phyloP scores from a whole-genome alignment of 1,140 invertebrate genomes.

The Orussus abietinus region DNA sequence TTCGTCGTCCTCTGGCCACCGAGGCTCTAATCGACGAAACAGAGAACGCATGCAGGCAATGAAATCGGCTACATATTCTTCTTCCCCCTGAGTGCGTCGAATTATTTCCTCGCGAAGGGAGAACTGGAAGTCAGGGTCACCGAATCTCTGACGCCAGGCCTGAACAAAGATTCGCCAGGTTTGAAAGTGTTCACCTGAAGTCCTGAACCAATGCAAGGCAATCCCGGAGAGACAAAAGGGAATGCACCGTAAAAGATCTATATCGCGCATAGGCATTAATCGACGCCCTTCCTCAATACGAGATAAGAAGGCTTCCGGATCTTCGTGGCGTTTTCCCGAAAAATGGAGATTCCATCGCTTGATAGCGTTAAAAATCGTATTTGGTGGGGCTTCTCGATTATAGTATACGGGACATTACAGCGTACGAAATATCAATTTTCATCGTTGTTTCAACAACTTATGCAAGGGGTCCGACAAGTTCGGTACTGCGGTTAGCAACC shows the following conservation, averaged over 20 bases:
- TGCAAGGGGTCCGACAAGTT: too few species aligned
- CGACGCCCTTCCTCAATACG: conserved; percentile 1
- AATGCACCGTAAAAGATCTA: neutral
- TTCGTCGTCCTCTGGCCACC: neutral
- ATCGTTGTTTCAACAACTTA: too few species aligned
- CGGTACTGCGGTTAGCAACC: too few species aligned
- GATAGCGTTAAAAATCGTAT: too few species aligned
- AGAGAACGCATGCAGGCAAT: conserved; percentile 1
- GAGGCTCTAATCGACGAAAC: conserved; percentile 1
- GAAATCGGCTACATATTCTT: conserved; percentile 2
- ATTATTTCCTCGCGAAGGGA: conserved; percentile 3
- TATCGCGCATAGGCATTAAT: neutral
- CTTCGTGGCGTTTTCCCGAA: conserved; percentile 3
- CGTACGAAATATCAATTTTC: too few species aligned
- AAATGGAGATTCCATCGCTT: conserved; percentile 5
- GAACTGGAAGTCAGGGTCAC: conserved; percentile 3
- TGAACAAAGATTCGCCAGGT: neutral
- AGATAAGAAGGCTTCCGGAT: conserved; percentile 1
- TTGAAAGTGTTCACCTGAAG: neutral
- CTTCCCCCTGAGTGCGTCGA: conserved; percentile 7
- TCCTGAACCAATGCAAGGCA: neutral
- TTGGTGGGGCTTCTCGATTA: too few species aligned
- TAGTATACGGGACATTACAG: too few species aligned
- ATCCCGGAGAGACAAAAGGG: conserved; percentile 1
- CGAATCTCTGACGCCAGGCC: neutral